A percentile compares a stretch with the other conserved stretches of the same genome.
phyloP scores from a whole-genome alignment of 2,797 vertebrate species.

The Hippocampus kuda region DNA sequence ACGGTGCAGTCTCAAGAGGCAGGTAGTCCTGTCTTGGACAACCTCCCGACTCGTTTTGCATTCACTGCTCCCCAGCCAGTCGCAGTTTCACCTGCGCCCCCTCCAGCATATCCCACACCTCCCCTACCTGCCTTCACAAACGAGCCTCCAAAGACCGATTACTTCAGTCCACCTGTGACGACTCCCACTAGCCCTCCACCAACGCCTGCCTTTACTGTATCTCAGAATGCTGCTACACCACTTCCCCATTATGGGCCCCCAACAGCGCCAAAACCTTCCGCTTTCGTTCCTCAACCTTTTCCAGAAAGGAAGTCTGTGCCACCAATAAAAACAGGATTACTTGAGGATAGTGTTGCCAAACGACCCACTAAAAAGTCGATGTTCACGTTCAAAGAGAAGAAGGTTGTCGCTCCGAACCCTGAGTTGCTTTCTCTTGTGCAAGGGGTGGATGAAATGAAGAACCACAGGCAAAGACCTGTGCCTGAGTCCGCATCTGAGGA shows the following conservation, averaged over 20 bases:
- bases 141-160: constrained; percentile 44
- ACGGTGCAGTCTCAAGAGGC: constrained; percentile 46
- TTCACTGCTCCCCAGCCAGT: constrained; percentile 38
- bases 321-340: constrained; percentile 76
- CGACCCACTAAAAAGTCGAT: constrained; percentile 78
- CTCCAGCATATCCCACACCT: constrained; percentile 67
- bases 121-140: constrained; percentile 61
- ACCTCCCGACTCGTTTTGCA: constrained; percentile 70
- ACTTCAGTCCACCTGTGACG: constrained; percentile 43
- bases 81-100: constrained; percentile 63
- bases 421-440: constrained; percentile 91
- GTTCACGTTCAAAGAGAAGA: constrained; percentile 98
- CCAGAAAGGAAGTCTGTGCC: constrained; percentile 40
- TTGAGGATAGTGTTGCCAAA: constrained; percentile 74
- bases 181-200: constrained; percentile 27
- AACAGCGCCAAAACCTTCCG: constrained; percentile 58
- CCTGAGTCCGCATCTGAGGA: constrained; percentile 73
- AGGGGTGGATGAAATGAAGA: constrained; percentile 79
- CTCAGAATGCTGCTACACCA: constrained; percentile 61
- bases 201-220: constrained; percentile 49
- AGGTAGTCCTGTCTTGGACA: constrained; percentile 46
- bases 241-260: constrained; percentile 66
- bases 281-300: constrained; percentile 51
- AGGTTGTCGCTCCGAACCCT: constrained; percentile 84
- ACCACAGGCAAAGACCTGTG: constrained; percentile 69